phyloP scores from a whole-genome alignment of 2,888 invertebrate genomes.

The Notocelia uddmanniana region DNA sequence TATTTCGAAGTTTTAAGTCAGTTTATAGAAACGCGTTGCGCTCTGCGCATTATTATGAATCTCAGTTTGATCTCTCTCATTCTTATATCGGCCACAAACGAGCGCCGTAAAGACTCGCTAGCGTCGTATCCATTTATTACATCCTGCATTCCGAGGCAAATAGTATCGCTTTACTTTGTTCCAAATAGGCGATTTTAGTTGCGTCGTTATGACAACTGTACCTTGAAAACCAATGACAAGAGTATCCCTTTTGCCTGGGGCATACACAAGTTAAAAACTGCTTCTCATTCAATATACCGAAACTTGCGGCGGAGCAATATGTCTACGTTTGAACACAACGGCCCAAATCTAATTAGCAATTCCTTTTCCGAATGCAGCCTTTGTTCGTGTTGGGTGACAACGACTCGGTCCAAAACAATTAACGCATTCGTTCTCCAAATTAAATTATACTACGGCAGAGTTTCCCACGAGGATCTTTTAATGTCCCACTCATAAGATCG shows the following conservation, averaged over 20 bases:
- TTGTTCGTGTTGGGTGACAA: constrained; percentile 48
- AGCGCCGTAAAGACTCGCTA: not conserved
- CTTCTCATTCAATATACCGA: constrained; percentile 30
- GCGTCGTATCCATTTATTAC: not conserved
- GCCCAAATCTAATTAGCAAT: constrained; percentile 45
- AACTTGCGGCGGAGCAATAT: constrained; percentile 34
- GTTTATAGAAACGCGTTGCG: constrained; percentile 10
- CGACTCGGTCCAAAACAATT: constrained; percentile 59
- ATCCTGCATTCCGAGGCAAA: not conserved
- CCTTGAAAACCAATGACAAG: not conserved
- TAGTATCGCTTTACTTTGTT: not conserved
- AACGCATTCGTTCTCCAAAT: constrained; percentile 65
- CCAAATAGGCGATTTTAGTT: not conserved
- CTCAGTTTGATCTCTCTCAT: constrained; percentile 30
- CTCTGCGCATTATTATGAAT: not conserved
- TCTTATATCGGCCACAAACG: constrained; percentile 17
- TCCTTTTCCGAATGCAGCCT: constrained; percentile 47
- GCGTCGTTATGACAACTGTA: not conserved
- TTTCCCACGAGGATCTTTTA: constrained; percentile 72
- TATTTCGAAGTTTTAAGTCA: constrained; percentile 29
- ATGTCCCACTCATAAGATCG: constrained; percentile 74
- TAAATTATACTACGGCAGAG: constrained; percentile 67
- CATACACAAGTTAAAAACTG: too few relatives aligned
- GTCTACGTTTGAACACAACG: constrained; percentile 37
- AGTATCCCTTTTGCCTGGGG: too few relatives aligned